A percentile compares a stretch with the other conserved stretches of the same genome.
phyloP scores from a whole-genome alignment of 2,888 invertebrate species.

The Laothoe populi region DNA sequence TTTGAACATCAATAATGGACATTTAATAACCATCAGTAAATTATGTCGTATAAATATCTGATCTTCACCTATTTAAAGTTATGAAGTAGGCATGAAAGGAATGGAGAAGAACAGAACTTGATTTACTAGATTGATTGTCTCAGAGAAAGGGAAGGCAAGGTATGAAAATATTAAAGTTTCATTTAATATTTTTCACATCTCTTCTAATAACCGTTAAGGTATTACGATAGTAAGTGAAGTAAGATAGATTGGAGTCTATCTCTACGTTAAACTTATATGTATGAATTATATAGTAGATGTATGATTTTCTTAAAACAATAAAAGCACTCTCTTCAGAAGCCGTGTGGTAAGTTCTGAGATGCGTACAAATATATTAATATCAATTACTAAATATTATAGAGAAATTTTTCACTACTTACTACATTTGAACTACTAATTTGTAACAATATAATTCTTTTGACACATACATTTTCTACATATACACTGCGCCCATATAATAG shows the following conservation, averaged over 20 bases:
- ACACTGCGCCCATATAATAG: neutral
- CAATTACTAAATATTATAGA: neutral
- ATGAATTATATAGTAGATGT: neutral
- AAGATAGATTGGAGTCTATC: no score
- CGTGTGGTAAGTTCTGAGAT: slow-evolving; percentile 16
- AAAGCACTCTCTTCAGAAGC: slow-evolving; percentile 8
- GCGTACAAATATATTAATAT: neutral
- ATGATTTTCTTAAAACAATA: neutral
- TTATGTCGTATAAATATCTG: neutral
- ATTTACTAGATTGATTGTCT: no score
- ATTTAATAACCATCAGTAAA: no score
- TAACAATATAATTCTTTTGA: neutral
- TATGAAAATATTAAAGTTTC: neutral
- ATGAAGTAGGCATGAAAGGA: neutral
- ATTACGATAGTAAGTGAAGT: no score
- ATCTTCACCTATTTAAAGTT: neutral
- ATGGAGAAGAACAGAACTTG: no score
- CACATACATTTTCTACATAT: neutral
- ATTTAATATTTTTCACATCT: neutral
- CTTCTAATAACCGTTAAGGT: no score
- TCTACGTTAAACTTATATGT: no score
- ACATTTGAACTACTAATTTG: neutral
- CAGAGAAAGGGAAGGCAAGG: neutral
- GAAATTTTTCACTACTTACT: neutral
- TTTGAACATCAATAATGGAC: neutral